Evolutionary conservation across 2,797 vertebrate genomes (phyloP).

Genomic region (Chelidonichthys spinosus): DNA sequence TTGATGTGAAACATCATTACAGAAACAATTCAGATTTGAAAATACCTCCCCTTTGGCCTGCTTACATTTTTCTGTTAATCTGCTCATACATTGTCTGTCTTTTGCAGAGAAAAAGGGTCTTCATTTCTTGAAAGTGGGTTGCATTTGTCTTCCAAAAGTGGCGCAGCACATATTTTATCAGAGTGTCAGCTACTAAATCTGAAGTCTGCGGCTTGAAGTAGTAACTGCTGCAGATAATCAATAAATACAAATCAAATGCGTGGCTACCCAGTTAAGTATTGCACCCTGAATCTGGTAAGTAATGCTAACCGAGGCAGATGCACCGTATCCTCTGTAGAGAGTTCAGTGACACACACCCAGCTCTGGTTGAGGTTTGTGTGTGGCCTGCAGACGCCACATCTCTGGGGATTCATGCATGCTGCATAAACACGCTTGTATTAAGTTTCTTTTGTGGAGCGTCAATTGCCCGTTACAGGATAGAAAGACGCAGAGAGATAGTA

Average conservation of each 20-base stretch:
- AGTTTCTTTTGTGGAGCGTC: constrained; percentile 22
- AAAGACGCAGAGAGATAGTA: constrained; percentile 1
- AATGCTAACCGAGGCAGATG: constrained; percentile 34
- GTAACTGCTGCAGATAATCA: constrained; percentile 15
- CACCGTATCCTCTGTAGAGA: constrained; percentile 24
- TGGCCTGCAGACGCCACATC: constrained; percentile 4
- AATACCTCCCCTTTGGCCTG: constrained; percentile 13
- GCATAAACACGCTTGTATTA: constrained; percentile 32
- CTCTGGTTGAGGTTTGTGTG: constrained; percentile 25
- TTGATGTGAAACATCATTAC: constrained; percentile 37
- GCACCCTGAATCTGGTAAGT: constrained; percentile 19
- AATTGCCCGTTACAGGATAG: constrained; percentile 5
- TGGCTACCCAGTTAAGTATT: background rate
- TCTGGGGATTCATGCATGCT: constrained; percentile 29
- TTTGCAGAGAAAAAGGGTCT: background rate
- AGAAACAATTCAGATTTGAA: constrained; percentile 34
- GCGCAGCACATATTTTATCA: background rate
- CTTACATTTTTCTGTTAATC: constrained; percentile 22
- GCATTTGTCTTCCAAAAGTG: background rate
- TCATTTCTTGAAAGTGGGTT: background rate
- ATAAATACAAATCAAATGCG: constrained; percentile 2
- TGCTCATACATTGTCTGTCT: constrained; percentile 1
- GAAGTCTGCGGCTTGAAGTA: background rate
- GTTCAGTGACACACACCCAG: constrained; percentile 12
- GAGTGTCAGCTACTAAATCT: background rate